phyloP scores from a whole-genome alignment of 1,140 invertebrate species.

The Magallana angulata region DNA sequence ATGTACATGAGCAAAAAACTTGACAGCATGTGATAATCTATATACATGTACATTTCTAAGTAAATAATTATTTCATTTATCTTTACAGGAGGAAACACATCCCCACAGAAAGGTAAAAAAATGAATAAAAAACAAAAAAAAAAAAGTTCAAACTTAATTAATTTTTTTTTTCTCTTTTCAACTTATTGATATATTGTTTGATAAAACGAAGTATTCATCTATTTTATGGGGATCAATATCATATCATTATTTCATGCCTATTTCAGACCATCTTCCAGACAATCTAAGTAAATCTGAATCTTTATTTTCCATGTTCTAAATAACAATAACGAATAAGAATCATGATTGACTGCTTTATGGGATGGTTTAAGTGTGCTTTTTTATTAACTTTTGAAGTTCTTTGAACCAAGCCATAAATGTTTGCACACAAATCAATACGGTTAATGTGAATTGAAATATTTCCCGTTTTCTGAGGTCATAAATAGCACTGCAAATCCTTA shows the following conservation, averaged over 20 bases:
- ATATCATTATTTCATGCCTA: not conserved
- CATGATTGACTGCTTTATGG: not conserved
- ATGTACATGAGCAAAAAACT: not conserved
- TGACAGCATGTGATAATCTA: not conserved
- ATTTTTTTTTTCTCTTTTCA: too few species aligned
- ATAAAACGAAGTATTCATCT: too few species aligned
- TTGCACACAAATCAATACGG: not conserved
- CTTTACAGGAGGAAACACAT: conserved; percentile 7
- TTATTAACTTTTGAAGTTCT: conserved; percentile 28
- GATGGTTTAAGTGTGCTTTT: not conserved
- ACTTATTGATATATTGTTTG: too few species aligned
- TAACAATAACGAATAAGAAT: not conserved
- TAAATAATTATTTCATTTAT: not conserved
- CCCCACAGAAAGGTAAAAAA: not conserved
- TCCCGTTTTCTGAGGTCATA: not conserved
- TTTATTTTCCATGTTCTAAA: not conserved
- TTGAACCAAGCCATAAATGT: not conserved
- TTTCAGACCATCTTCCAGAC: conserved; percentile 6
- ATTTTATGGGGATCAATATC: too few species aligned
- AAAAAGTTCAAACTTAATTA: too few species aligned
- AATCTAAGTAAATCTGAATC: not conserved
- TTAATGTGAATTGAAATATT: not conserved
- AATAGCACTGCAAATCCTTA: not conserved
- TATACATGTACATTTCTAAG: not conserved
- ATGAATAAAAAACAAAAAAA: too few species aligned